Conservation (phyloP, 2,113 vertebrate genomes). For the Ophiodon elongatus region DNA sequence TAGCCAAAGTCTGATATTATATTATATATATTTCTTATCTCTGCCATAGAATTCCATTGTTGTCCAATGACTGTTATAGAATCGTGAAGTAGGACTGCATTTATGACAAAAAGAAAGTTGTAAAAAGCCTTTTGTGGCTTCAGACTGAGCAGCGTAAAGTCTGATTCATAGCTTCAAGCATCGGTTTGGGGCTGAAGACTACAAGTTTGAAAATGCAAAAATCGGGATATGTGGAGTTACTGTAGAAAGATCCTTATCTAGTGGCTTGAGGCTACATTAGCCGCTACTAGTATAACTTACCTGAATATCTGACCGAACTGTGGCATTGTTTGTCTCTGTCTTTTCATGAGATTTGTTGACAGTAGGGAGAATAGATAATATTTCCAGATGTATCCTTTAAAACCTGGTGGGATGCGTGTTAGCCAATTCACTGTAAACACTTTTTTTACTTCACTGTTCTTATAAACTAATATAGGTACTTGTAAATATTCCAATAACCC, state of each 20-base stretch:
- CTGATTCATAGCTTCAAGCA: neutral
- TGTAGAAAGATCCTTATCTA: neutral
- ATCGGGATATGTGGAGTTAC: neutral
- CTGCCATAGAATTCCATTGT: neutral
- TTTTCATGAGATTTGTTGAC: neutral
- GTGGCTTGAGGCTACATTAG: neutral
- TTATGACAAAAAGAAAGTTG: neutral
- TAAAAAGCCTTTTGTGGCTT: neutral
- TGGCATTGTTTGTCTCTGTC: neutral
- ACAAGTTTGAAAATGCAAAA: neutral
- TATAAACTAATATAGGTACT: neutral
- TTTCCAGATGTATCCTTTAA: neutral
- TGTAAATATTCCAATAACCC: neutral
- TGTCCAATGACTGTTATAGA: neutral
- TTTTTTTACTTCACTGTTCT: neutral
- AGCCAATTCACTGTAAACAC: neutral
- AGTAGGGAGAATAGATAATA: neutral
- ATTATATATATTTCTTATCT: neutral
- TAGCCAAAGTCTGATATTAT: neutral
- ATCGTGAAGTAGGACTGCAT: neutral
- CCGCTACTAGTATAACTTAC: neutral
- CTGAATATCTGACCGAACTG: neutral
- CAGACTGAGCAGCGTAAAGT: neutral
- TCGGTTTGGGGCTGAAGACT: neutral
- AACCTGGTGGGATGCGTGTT: neutral